Evolutionary conservation across 2,888 invertebrate genomes (phyloP).

Genomic region (Acrocera orbiculus): DNA sequence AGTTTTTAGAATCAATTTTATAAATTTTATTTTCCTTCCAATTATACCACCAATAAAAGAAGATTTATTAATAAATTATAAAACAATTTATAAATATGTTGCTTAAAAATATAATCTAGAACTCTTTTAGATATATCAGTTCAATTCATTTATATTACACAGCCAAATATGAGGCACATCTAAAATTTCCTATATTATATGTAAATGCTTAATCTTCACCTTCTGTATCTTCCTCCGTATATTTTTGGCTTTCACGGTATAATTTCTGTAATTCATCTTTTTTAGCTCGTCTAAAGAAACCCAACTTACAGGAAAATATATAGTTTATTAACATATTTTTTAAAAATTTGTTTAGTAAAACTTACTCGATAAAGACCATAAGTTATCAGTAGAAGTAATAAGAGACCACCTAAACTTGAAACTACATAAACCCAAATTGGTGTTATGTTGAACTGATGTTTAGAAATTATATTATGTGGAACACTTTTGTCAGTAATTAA

Average conservation of each 20-base stretch:
- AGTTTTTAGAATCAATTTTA: no score
- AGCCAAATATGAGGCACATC: no score
- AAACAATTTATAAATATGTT: no score
- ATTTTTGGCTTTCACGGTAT: conserved; percentile 16
- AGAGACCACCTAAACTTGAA: conserved; percentile 29
- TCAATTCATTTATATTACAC: no score
- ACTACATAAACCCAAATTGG: conserved; percentile 33
- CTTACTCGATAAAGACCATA: conserved; percentile 28
- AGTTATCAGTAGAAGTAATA: conserved; percentile 27
- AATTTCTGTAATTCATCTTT: conserved; percentile 33
- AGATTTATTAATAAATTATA: no score
- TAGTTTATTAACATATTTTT: background rate
- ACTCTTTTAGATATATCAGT: no score
- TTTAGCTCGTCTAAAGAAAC: conserved; percentile 34
- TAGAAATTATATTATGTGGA: conserved; percentile 29
- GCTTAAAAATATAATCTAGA: no score
- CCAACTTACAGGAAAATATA: conserved; percentile 21
- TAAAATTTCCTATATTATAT: conserved; percentile 15
- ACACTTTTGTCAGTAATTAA: conserved; percentile 20
- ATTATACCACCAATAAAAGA: no score
- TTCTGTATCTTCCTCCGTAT: conserved; percentile 21
- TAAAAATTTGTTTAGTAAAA: background rate
- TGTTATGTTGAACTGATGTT: conserved; percentile 21
- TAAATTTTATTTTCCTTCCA: no score
- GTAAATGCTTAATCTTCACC: conserved; percentile 22